A percentile compares a stretch with the other conserved stretches of the same genome.
These are phyloP conservation scores for Pinctada fucata DNA, from an alignment of 2,888 invertebrate species.

Conservation along the genomic window DNA sequence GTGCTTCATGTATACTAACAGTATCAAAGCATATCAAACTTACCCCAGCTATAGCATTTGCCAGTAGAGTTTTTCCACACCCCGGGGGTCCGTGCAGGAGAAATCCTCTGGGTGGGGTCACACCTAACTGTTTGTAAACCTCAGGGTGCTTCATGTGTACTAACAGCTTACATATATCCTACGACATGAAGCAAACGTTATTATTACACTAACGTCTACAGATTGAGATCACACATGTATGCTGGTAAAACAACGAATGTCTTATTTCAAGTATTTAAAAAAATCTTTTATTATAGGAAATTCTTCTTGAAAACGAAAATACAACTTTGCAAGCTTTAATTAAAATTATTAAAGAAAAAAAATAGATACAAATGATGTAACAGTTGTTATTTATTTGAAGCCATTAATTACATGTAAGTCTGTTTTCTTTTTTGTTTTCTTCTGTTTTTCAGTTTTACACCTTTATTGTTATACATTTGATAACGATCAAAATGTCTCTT, in stretches of 20 bases:
- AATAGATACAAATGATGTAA: too few species aligned
- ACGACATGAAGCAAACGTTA: slow-evolving; percentile 42
- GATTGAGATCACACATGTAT: too few species aligned
- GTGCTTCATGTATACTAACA: slow-evolving; percentile 89
- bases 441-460: too few species aligned
- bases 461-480: too few species aligned
- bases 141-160: slow-evolving; percentile 93
- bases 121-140: slow-evolving; percentile 89
- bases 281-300: background rate
- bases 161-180: slow-evolving; percentile 85
- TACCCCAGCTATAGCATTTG: slow-evolving; percentile 78
- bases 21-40: slow-evolving; percentile 34
- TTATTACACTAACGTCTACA: background rate
- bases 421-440: too few species aligned
- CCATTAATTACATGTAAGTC: too few species aligned
- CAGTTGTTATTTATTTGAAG: too few species aligned
- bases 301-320: too few species aligned
- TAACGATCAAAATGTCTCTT: too few species aligned
- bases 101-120: slow-evolving; percentile 92
- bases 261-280: background rate
- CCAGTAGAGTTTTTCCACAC: slow-evolving; percentile 84
- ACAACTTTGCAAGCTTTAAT: too few species aligned
- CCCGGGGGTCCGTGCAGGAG: slow-evolving; percentile 97
- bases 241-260: background rate
- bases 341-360: too few species aligned